A percentile compares a stretch with the other conserved stretches of the same genome.
phyloP scores from a whole-genome alignment of 1,140 invertebrate species.

The Lordiphosa clarofinis region DNA sequence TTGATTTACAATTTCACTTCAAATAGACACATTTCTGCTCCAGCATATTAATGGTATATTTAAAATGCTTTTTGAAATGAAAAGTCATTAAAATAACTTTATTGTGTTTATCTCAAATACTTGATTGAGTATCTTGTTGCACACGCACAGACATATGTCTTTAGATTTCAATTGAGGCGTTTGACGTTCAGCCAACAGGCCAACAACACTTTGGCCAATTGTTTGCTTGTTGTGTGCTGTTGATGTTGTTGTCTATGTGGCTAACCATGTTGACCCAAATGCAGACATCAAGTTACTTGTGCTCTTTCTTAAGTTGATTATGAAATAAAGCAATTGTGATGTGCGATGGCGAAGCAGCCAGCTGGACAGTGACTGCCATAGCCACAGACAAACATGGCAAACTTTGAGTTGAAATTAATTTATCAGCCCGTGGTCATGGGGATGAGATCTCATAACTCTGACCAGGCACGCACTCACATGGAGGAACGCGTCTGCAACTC shows the following conservation, averaged over 20 bases:
- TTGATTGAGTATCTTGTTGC: neutral
- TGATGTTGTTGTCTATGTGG: slow-evolving; percentile 11
- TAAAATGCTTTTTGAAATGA: too few relatives aligned
- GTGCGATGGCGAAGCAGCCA: slow-evolving; percentile 2
- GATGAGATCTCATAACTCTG: slow-evolving; percentile 9
- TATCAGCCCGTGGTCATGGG: slow-evolving; percentile 10
- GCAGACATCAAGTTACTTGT: slow-evolving; percentile 30
- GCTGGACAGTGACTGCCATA: neutral
- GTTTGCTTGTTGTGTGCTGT: neutral
- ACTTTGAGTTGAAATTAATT: slow-evolving; percentile 39
- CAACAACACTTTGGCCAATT: slow-evolving; percentile 21
- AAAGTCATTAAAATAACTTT: too few relatives aligned
- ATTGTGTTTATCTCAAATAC: too few relatives aligned
- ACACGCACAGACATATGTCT: neutral
- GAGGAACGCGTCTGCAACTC: neutral
- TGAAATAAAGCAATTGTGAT: slow-evolving; percentile 19
- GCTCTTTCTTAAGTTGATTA: slow-evolving; percentile 32
- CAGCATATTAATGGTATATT: neutral
- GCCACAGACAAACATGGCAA: slow-evolving; percentile 10
- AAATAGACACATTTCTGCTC: too few relatives aligned
- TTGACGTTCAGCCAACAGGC: slow-evolving; percentile 2
- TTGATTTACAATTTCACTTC: too few relatives aligned
- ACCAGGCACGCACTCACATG: slow-evolving; percentile 5
- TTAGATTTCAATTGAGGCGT: slow-evolving; percentile 4
- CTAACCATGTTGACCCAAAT: slow-evolving; percentile 24